Base-by-base conservation (phyloP, 2,797 vertebrate species). In the Dermochelys coriacea region DNA sequence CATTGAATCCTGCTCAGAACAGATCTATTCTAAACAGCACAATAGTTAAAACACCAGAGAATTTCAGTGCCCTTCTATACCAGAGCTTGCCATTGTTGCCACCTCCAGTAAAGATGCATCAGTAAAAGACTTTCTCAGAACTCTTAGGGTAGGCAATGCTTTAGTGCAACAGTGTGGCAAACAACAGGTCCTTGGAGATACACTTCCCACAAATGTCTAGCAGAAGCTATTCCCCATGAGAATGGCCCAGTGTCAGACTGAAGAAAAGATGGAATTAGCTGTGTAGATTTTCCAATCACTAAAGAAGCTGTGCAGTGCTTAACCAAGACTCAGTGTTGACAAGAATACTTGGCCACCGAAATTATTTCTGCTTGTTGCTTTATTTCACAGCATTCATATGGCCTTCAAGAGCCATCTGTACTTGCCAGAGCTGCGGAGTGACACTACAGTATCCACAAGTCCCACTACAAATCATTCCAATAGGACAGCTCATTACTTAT, bases 391-490 rank as follows among this genome's bases (percentile, higher is more conserved):
- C 83, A 23, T 64, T 9, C 16, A 6, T n/a, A 15, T 57, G 34
- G 4, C 45, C 54, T 84, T 93, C 86, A 59, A 68, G 64, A 52
- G 15, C n/a, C 64, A 31, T 47, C 37, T 79, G 47, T 8, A 91
- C 14, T 47, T 86, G 59, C 51, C 88, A 91, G 21, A 90, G 19
- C 23, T 95, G 64, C 45, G 86, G 29, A 82, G 52, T 80, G 50
- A 94, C n/a, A 50, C 12, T 86, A 31, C 59, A 95, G 61, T 91
- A 93, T 90, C 51, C 5, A 0, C 78, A 91, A 88, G 37, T 83
- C 80, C 52, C 19, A 14, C 86, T 85, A 91, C 74, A 94, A 89
- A 89, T 74, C 79, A 87, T 45, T 93, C 89, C 87, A 95, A n/a
- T n/a, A 51, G n/a, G 16, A 74, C 80, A 90, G 27, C 91, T 87